Evolutionary conservation across 1,140 invertebrate genomes (phyloP), one percentile per base, ranked within the genome.

Genomic region (Drosophila bocki): DNA sequence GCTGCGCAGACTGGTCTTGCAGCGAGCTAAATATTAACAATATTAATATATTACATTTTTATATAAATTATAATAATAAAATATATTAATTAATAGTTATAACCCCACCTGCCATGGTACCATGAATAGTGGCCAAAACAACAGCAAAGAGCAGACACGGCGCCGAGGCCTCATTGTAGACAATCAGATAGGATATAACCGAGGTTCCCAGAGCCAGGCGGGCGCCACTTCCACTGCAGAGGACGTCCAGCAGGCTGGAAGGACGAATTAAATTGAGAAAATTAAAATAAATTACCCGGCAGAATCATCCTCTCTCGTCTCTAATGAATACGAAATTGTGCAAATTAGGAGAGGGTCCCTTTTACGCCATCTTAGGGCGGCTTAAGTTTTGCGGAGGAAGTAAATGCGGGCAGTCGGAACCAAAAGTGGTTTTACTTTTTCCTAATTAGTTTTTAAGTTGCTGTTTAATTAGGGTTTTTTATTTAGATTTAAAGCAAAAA

Each of bases 101-200:
- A 22, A 19, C 3, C 11, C 13, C 77, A 93, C 92, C 91, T 58
- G 91, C 79, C 69, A 93, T 80, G 3, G 59, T 53, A 9, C 85
- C 86, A 69, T 91, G 92, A 9, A 82, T 35, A 19, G 80, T 74
- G 45, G 92, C 91, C 59, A 93, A 62, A 13, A 91, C 8, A 5
- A 78, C 87, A 63, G 83, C 87, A 59, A 93, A 81, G 17, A 93
- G 37, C 22, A 88, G 47, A 12, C 79, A 79, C 2, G 83, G 58
- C 3, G 82, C 91, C 0, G 82, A 82, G 2, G 88, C 83, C 63
- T 93, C 92, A 87, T 93, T 93, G 71, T 91, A 93, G 47, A 80
- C 80, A 35, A 92, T 84, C 51, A 93, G 57, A 63, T 92, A 86
- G 53, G 78, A 75, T 11, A 93, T 67, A 5, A 93, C 69, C 7